Evolutionary conservation across 2,113 vertebrate genomes (phyloP).

Genomic region (Ochotona princeps): DNA sequence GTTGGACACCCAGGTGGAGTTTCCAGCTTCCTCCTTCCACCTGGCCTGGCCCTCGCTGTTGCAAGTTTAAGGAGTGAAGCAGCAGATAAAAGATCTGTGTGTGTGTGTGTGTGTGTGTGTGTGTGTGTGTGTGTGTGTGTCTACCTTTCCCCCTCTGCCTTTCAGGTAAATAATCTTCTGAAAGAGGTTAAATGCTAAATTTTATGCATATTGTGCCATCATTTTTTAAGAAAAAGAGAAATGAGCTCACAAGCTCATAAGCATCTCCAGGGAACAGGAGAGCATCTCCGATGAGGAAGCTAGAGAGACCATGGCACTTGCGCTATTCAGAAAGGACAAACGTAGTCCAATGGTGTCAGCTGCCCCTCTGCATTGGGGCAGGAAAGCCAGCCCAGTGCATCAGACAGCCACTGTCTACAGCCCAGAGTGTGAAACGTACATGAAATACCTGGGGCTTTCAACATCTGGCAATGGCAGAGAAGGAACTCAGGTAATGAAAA

Average conservation of each 20-base stretch:
- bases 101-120: no score
- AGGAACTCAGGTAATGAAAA: neutral
- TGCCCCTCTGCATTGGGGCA: neutral
- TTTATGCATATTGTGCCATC: neutral
- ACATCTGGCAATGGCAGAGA: neutral
- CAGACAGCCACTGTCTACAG: neutral
- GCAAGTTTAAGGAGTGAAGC: no score
- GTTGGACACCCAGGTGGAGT: no score
- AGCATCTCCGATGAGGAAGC: neutral
- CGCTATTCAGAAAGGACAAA: neutral
- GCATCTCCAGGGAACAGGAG: neutral
- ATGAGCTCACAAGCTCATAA: neutral
- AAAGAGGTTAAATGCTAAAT: neutral
- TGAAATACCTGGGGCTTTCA: neutral
- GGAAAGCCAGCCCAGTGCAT: no score
- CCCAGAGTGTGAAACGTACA: neutral
- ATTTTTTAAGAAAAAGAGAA: neutral
- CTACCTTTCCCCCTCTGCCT: no score
- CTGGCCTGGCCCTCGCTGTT: no score
- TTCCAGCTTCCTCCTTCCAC: no score
- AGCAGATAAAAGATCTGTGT: no score
- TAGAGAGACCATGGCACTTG: neutral
- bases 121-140: no score
- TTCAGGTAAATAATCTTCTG: no score
- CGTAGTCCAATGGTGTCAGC: neutral